Base-by-base conservation (phyloP, 2,797 vertebrate species). In the Malurus leucopterus region DNA sequence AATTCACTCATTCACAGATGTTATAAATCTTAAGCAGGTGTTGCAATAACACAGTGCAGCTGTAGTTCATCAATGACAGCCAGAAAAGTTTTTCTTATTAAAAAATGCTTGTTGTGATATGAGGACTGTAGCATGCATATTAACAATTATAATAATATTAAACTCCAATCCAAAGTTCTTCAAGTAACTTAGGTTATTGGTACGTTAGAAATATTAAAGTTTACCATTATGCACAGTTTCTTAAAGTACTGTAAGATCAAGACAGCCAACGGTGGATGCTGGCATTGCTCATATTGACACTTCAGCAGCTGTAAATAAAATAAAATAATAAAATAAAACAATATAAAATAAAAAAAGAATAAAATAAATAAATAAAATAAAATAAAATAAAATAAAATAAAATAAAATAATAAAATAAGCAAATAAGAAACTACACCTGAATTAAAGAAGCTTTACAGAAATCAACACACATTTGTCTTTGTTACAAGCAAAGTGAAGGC, bases 391-490 rank as follows among this genome's bases (percentile, higher is more conserved):
- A 69, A 6, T 44, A 40, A 81, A 80, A 61, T 8, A 36, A 78
- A 77, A 64, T 8, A 62, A 65, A 86, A 40, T 43, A 67, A 34
- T 34, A 11, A 36, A 82, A 26, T 4, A 73, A 14, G 17, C 34
- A 53, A 70, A 57, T 29, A 54, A 75, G 14, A 30, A 3, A 11
- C 27, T 36, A 15, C 4, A 63, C 2, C 22, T 69, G 26, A 89
- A 75, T 76, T 16, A 15, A 36, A 86, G 13, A 5, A 74, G 18
- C 12, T 51, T 86, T 44, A 63, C 16, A 46, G 51, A 58, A 84
- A 67, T n/a, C 41, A 87, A 38, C 84, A 41, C 26, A 34, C 43
- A 62, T 71, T 34, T 38, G 22, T 80, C 58, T 90, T 72, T 54
- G 32, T 71, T 72, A 69, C 6, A 87, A 80, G 6, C 19, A 34